Percentiles rank a stretch among this genome's conserved stretches.
Evolutionary conservation across 1,140 invertebrate genomes (phyloP).

Genomic region (Drosophila bifasciata): DNA sequence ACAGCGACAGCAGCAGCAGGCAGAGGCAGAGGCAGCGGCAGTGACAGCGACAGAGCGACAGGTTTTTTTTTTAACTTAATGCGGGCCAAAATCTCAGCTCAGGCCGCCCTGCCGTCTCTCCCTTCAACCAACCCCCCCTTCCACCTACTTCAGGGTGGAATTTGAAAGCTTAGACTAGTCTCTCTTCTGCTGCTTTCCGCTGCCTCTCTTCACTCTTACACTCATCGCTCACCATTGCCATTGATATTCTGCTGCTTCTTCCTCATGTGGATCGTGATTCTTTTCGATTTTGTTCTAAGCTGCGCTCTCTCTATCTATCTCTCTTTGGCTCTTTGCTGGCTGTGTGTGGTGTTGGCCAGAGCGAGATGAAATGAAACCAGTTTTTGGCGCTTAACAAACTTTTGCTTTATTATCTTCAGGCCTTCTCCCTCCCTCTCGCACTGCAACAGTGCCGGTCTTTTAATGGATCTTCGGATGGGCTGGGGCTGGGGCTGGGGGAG

Average conservation of each 20-base stretch:
- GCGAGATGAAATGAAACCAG: constrained; percentile 26
- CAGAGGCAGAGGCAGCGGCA: constrained; percentile 14
- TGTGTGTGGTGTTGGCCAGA: no score
- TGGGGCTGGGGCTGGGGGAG: no score
- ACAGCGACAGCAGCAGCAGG: not conserved
- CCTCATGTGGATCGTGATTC: constrained; percentile 28
- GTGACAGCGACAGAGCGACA: constrained; percentile 54
- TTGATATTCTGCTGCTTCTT: constrained; percentile 23
- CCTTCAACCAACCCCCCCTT: not conserved
- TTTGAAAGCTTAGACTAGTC: constrained; percentile 61
- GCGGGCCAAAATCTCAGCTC: constrained; percentile 74
- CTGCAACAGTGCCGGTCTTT: constrained; percentile 24
- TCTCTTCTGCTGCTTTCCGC: constrained; percentile 19
- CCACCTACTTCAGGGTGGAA: constrained; percentile 4
- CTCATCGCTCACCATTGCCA: not conserved
- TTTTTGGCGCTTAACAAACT: constrained; percentile 44
- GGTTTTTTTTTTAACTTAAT: constrained; percentile 53
- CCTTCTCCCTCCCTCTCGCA: constrained; percentile 18
- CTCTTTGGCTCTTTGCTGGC: not conserved
- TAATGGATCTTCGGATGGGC: constrained; percentile 1
- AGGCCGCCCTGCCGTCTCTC: not conserved
- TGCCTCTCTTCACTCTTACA: constrained; percentile 10
- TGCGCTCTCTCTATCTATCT: constrained; percentile 11
- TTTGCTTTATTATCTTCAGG: constrained; percentile 64
- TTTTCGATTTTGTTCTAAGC: constrained; percentile 74